A percentile compares a stretch with the other conserved stretches of the same genome.
Evolutionary conservation across 2,797 vertebrate species (phyloP).

Genomic region (Danio tinwini): DNA sequence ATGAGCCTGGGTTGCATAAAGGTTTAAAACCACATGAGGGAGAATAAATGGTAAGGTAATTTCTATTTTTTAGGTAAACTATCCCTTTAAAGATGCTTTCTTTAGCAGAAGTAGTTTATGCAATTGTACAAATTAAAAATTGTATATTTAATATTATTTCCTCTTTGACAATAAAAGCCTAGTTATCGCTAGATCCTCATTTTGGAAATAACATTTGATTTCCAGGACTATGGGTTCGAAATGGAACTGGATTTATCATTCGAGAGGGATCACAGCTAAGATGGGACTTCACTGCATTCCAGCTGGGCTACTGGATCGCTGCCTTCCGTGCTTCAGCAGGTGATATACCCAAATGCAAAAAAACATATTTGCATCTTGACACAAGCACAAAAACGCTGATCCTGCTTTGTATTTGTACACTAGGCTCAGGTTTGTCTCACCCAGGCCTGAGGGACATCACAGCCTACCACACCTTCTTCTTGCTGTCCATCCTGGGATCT

Average conservation of each 20-base stretch:
- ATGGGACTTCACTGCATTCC: slow-evolving; percentile 89
- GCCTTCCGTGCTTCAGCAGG: slow-evolving; percentile 87
- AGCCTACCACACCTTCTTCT: slow-evolving; percentile 96
- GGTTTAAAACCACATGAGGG: too few relatives aligned
- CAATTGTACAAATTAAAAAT: not conserved
- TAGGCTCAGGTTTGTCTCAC: slow-evolving; percentile 73
- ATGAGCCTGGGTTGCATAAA: too few relatives aligned
- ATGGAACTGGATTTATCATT: slow-evolving; percentile 91
- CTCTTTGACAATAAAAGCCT: not conserved
- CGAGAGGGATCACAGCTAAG: slow-evolving; percentile 89
- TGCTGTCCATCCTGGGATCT: slow-evolving; percentile 93
- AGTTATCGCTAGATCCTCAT: not conserved
- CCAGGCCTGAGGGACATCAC: slow-evolving; percentile 90
- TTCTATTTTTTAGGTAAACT: too few relatives aligned
- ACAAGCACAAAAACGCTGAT: not conserved
- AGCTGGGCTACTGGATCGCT: slow-evolving; percentile 94
- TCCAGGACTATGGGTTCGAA: slow-evolving; percentile 90
- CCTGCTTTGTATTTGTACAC: slow-evolving; percentile 9
- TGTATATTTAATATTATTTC: not conserved
- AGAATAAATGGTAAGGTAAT: too few relatives aligned
- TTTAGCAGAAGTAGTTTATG: not conserved
- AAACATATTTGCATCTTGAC: not conserved
- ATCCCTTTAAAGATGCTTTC: not conserved
- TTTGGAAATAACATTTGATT: slow-evolving; percentile 2
- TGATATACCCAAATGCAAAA: slow-evolving; percentile 49